Evolutionary conservation across 1,140 invertebrate species (phyloP), one percentile per base, ranked within the genome.

Genomic region (Drosophila pseudoobscura): DNA sequence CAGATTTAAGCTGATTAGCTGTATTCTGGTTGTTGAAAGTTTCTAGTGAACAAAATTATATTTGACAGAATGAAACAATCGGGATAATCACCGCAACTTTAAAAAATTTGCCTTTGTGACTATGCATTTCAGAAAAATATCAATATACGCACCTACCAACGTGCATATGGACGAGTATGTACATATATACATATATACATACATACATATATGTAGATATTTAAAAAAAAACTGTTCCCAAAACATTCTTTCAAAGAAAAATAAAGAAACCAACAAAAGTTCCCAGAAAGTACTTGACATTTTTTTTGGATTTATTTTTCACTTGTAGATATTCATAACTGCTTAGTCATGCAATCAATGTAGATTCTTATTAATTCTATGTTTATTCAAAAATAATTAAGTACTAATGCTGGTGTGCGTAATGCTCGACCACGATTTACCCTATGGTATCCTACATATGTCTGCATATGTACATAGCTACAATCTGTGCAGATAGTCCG

Each of bases 291-390:
- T 49, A 54, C 47, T 62, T 44, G 60, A 51, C 46, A 50, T 56
- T 55, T 58, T 20, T 20, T 20, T 53, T 39, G 35, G 50, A 46
- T 69, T 69, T 35, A 47, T 44, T 55, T 56, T 64, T 57, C 43
- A 55, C 43, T 65, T 65, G 43, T 17, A 57, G 26, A 50, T 29
- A 45, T 62, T 47, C 46, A 57, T 57, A 55, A 50, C 8, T 65
- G 59, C 60, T 45, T n/a, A 22, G 66, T 70, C 66, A 70, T 54
- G 53, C 51, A 63, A 70, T 70, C 66, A 68, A 69, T 64, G 31
- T 69, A 53, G 49, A 69, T 63, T 70, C 44, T 70, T 70, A 56
- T 68, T 68, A 61, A 56, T 50, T 55, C 60, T 31, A 55, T 53
- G 45, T 70, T 61, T 63, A 54, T 56, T 56, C 50, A 24, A 69